Evolutionary conservation across 2,113 vertebrate species (phyloP).

Genomic region (Notothenia rossii): DNA sequence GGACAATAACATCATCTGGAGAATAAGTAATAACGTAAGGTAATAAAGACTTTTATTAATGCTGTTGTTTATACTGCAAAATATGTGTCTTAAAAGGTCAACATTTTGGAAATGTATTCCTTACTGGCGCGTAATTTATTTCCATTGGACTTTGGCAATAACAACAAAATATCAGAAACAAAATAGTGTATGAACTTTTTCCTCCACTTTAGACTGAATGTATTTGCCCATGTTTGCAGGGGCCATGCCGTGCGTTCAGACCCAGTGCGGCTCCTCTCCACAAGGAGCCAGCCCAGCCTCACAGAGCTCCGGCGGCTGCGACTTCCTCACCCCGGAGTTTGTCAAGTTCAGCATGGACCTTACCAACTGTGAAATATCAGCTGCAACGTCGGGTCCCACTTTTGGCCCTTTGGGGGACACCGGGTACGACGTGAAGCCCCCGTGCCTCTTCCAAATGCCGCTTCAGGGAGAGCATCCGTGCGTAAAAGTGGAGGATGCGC

Average conservation of each 20-base stretch:
- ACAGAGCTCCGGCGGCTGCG: conserved; percentile 94
- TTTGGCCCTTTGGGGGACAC: conserved; percentile 93
- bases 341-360: conserved; percentile 99
- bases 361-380: conserved; percentile 92
- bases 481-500: conserved; percentile 96
- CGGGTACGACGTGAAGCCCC: conserved; percentile 94
- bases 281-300: conserved; percentile 97
- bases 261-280: conserved; percentile 96
- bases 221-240: conserved; percentile 77
- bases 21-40: conserved; percentile 21
- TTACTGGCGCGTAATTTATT: not conserved
- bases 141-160: not conserved
- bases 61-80: not conserved
- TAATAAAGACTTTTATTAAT: conserved; percentile 5
- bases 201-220: not conserved
- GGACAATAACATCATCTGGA: not conserved
- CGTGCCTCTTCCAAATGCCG: conserved; percentile 96
- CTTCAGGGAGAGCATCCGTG: conserved; percentile 89
- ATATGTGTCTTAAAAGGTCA: not conserved
- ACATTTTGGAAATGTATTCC: too few species aligned
- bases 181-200: too few species aligned
- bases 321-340: conserved; percentile 97
- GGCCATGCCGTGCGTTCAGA: conserved; percentile 97
- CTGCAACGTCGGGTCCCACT: conserved; percentile 89
- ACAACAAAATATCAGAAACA: not conserved